These are phyloP conservation scores for Ochlodes sylvanus DNA, from an alignment of 2,888 invertebrate species.

Conservation along the genomic window DNA sequence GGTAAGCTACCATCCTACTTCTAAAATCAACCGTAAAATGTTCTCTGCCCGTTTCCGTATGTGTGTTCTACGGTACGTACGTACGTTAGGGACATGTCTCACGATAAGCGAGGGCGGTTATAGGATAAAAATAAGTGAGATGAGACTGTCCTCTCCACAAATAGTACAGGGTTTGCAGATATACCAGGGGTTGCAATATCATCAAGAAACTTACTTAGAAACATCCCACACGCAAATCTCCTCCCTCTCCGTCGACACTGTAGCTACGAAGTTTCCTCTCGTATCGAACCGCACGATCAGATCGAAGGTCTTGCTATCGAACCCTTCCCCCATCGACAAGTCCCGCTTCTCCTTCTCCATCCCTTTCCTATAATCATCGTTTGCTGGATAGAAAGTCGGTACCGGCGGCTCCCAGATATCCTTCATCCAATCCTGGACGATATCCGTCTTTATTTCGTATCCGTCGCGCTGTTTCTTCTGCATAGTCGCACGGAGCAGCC, in stretches of 20 bases:
- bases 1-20: no score
- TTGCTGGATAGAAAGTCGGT: slow-evolving; percentile 86
- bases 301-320: slow-evolving; percentile 83
- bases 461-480: slow-evolving; percentile 70
- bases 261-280: slow-evolving; percentile 89
- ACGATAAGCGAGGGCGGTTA: no score
- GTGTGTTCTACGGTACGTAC: no score
- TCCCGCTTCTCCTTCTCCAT: slow-evolving; percentile 66
- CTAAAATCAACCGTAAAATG: no score
- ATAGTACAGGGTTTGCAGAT: no score
- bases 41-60: no score
- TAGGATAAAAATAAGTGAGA: no score
- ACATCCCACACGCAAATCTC: slow-evolving; percentile 94
- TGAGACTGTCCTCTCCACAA: no score
- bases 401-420: slow-evolving; percentile 83
- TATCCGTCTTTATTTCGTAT: slow-evolving; percentile 61
- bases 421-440: slow-evolving; percentile 75
- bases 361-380: slow-evolving; percentile 73
- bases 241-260: slow-evolving; percentile 89
- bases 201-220: slow-evolving; percentile 59
- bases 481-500: slow-evolving; percentile 81
- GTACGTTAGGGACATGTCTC: no score
- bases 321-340: slow-evolving; percentile 66
- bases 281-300: slow-evolving; percentile 86
- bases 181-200: no score